Evolutionary conservation across 2,797 vertebrate species (phyloP).

Genomic region (Eulemur albifrons): DNA sequence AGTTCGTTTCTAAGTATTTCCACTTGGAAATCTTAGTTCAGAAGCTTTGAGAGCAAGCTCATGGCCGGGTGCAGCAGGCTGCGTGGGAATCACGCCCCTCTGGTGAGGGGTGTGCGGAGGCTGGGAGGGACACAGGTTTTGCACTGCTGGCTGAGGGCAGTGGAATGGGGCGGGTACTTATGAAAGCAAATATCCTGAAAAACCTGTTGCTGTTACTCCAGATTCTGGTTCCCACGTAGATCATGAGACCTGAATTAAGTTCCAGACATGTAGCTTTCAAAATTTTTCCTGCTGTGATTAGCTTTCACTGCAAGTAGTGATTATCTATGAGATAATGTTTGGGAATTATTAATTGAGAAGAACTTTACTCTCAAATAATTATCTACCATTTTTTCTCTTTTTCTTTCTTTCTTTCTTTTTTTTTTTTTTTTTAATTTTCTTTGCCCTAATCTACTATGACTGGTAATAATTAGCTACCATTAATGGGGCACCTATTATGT

Average conservation of each 20-base stretch:
- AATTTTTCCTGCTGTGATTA: slow-evolving; percentile 8
- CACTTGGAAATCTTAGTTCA: slow-evolving; percentile 1
- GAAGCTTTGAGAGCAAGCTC: background rate
- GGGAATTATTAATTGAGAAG: slow-evolving; percentile 24
- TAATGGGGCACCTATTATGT: background rate
- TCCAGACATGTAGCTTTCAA: slow-evolving; percentile 8
- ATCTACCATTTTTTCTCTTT: background rate
- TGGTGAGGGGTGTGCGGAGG: background rate
- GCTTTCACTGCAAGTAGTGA: background rate
- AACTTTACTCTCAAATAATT: background rate
- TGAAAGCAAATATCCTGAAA: slow-evolving; percentile 68
- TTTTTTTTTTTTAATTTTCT: too few species aligned
- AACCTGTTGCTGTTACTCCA: slow-evolving; percentile 63
- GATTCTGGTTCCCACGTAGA: slow-evolving; percentile 39
- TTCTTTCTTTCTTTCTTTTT: too few species aligned
- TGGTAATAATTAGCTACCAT: background rate
- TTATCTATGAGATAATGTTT: background rate
- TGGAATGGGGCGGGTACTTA: background rate
- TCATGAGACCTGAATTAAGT: slow-evolving; percentile 26
- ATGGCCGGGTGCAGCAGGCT: background rate
- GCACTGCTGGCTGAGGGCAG: background rate
- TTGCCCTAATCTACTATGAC: too few species aligned
- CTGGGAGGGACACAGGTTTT: background rate
- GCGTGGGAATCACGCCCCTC: background rate
- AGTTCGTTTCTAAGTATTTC: background rate